Conservation (phyloP, 1,140 invertebrate species). For the Wasmannia auropunctata region DNA sequence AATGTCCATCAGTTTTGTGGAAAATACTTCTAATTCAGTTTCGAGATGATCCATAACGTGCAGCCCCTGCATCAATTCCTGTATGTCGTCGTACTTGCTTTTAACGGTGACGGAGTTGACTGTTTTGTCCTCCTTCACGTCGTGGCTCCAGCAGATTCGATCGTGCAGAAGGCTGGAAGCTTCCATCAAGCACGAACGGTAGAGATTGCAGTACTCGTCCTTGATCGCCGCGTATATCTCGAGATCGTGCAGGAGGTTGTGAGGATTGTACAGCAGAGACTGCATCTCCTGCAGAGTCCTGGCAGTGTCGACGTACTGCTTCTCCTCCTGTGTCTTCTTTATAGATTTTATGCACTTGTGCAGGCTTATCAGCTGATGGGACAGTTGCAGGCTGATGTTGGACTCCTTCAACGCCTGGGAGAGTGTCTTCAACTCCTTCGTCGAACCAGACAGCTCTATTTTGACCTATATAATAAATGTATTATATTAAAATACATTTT, state of each 20-base stretch:
- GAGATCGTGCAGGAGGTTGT: conserved; percentile 84
- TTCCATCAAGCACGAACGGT: conserved; percentile 82
- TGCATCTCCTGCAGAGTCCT: conserved; percentile 85
- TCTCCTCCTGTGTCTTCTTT: conserved; percentile 82
- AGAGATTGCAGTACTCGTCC: conserved; percentile 81
- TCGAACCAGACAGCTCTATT: conserved; percentile 86
- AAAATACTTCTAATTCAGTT: conserved; percentile 84
- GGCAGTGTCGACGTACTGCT: conserved; percentile 84
- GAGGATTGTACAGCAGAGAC: conserved; percentile 82
- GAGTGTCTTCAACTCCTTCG: conserved; percentile 86
- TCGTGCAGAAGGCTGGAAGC: conserved; percentile 84
- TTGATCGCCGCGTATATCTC: conserved; percentile 83
- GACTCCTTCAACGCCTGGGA: conserved; percentile 85
- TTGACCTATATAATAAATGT: conserved; percentile 81
- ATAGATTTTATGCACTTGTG: conserved; percentile 85
- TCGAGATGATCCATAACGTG: conserved; percentile 83
- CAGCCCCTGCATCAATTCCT: conserved; percentile 85
- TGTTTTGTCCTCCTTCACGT: conserved; percentile 66
- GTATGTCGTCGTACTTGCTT: conserved; percentile 80
- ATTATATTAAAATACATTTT: neutral
- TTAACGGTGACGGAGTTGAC: conserved; percentile 77
- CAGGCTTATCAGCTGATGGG: conserved; percentile 85
- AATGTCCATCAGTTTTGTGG: conserved; percentile 84
- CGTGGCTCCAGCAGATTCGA: conserved; percentile 80
- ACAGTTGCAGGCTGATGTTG: conserved; percentile 85